Evolutionary conservation across 2,113 vertebrate genomes (phyloP).

Genomic region (Mystacornis crossleyi): DNA sequence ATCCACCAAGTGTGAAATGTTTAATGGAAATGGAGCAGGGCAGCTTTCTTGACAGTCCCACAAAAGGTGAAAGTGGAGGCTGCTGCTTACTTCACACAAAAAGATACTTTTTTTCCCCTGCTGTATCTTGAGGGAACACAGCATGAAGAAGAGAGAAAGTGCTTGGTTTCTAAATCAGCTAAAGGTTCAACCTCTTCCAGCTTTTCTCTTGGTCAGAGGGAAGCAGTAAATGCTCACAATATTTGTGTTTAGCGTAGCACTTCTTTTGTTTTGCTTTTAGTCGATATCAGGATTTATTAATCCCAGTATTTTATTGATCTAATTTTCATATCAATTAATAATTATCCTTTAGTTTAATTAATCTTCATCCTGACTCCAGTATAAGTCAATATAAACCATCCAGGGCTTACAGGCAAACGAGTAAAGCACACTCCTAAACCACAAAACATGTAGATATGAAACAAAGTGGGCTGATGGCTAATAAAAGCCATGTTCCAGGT

Average conservation of each 20-base stretch:
- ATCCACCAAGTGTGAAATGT: neutral
- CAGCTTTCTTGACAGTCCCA: neutral
- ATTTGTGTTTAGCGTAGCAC: neutral
- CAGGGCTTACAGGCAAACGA: neutral
- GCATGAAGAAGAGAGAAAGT: neutral
- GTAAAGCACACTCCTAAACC: neutral
- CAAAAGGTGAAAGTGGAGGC: neutral
- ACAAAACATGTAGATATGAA: neutral
- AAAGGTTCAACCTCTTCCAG: neutral
- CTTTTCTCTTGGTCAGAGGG: neutral
- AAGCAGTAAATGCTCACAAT: neutral
- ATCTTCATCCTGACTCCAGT: slow-evolving; percentile 55
- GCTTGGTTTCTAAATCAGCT: neutral
- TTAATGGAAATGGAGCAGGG: neutral
- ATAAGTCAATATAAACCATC: slow-evolving; percentile 37
- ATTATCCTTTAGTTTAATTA: slow-evolving; percentile 55
- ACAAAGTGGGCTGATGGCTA: neutral
- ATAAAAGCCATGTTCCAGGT: slow-evolving; percentile 17
- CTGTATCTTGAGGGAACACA: neutral
- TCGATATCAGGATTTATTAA: slow-evolving; percentile 72
- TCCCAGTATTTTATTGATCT: slow-evolving; percentile 53
- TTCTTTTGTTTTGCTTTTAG: slow-evolving; percentile 14
- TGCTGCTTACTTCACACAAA: neutral
- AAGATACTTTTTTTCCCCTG: neutral
- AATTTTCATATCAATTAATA: slow-evolving; percentile 65